Base-by-base conservation (phyloP, 2,797 vertebrate species). In the Falco biarmicus region DNA sequence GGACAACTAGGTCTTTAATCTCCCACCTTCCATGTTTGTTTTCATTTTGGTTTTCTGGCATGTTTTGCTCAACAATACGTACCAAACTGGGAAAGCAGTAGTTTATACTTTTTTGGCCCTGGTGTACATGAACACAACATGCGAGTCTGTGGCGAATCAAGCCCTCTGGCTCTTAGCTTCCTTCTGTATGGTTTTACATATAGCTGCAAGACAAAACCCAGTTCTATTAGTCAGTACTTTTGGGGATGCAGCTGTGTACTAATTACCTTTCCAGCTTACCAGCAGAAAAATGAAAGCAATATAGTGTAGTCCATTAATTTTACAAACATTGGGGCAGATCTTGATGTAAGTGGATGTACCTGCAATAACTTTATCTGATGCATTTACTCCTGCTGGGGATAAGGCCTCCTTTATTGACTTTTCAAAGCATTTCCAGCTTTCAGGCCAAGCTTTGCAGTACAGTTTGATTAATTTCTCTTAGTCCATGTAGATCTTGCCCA, bases 381-480 rank as follows among this genome's bases (percentile, higher is more conserved):
- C 57, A 90, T 90, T 95, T 89, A 73, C 20, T 94, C 47, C 81
- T 93, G 37, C 71, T 85, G 50, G 43, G 85, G 75, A 94, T 77
- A 83, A 93, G 57, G 28, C 34, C 74, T 90, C 45, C 26, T 79
- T 90, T 93, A 92, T 51, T 84, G 86, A 93, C 81, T 93, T 96
- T 76, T 87, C 57, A 87, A 90, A 84, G 41, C 37, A 66, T 95
- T 95, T 89, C 68, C 64, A 95, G 60, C 75, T 92, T 96, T 92
- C 50, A 75, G 92, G 88, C 57, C 87, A 94, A 95, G 61, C 29
- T 34, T 26, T 93, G 54, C 87, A 95, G 86, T 82, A 84, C n/a
- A 91, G 51, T 97, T 96, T 95, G 87, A 97, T 97, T 98, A 97
- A 97, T 96, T 97, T 96, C 91, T 96, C 39, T 97, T 95, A 95